Base-by-base conservation (phyloP, 2,113 vertebrate species). In the Gracilinanus agilis region DNA sequence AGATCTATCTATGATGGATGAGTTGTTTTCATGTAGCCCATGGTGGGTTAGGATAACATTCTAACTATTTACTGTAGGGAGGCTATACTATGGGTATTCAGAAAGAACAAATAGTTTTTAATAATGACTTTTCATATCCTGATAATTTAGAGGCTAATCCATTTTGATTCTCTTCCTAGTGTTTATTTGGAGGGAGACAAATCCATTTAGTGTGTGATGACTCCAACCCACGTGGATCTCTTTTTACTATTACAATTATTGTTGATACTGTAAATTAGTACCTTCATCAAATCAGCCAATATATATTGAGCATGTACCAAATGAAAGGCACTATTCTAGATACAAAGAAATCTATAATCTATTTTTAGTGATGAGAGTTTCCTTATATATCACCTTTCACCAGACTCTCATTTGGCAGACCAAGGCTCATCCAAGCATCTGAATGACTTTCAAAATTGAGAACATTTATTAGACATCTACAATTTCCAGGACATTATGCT, bases 251-350 rank as follows among this genome's bases (percentile, higher is more conserved):
- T 89, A 2, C 53, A 9, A 88, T 55, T 83, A 40, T 40, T 90
- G 55, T 90, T 90, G 90, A 19, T n/a, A 91, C 19, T 92, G 54
- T 9, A 90, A 91, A 90, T 27, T 92, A 94, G 58, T 44, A 91
- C 92, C 58, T 56, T 90, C 88, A 56, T 92, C 55, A 88, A 44
- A 75, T 19, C 67, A 54, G 54, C 9, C 94, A 7, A 10, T 53
- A 34, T 89, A 34, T 5, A 88, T 53, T 94, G 53, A 53, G 90
- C 88, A 54, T 9, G 24, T 88, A 27, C 55, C 23, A 12, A 67
- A 27, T 83, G 92, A 94, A 94, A 34, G 67, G 89, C 25, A 75
- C 6, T 49, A 44, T 40, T 8, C 16, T 34, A 44, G 40, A 25
- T 94, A 44, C 89, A 90, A 49, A 75, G 24, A 94, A 56, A 83